These are phyloP conservation scores for Crenuchus spilurus DNA, from an alignment of 2,797 vertebrate genomes.

Conservation along the genomic window DNA sequence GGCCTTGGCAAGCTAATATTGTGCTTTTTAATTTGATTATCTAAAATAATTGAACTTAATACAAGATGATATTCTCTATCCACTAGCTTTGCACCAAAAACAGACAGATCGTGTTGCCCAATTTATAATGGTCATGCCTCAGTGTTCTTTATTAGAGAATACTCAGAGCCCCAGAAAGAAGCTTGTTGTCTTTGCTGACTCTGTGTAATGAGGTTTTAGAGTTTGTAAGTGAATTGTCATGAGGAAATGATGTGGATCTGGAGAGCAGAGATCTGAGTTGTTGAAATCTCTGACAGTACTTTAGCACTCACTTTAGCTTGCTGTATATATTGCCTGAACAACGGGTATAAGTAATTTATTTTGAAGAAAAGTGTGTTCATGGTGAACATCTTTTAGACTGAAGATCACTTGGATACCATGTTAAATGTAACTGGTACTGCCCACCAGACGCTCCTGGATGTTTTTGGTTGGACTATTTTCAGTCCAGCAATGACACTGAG, in stretches of 20 bases:
- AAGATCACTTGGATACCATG: too few species aligned
- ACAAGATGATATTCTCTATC: neutral
- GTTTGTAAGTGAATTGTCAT: slow-evolving; percentile 39
- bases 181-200: slow-evolving; percentile 34
- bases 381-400: too few species aligned
- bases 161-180: slow-evolving; percentile 21
- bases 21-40: neutral
- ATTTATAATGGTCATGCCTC: neutral
- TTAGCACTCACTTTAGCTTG: neutral
- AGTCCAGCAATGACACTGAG: too few species aligned
- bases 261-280: slow-evolving; percentile 11
- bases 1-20: neutral
- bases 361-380: too few species aligned
- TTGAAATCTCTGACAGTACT: neutral
- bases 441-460: too few species aligned
- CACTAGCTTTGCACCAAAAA: neutral
- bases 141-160: slow-evolving; percentile 29
- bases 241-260: slow-evolving; percentile 41
- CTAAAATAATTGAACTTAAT: neutral
- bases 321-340: neutral
- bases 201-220: slow-evolving; percentile 36
- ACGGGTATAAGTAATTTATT: too few species aligned
- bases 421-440: too few species aligned
- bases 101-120: neutral
- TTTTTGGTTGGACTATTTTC: too few species aligned